Evolutionary conservation across 2,888 invertebrate species (phyloP).

Genomic region (Electrophaes corylata): DNA sequence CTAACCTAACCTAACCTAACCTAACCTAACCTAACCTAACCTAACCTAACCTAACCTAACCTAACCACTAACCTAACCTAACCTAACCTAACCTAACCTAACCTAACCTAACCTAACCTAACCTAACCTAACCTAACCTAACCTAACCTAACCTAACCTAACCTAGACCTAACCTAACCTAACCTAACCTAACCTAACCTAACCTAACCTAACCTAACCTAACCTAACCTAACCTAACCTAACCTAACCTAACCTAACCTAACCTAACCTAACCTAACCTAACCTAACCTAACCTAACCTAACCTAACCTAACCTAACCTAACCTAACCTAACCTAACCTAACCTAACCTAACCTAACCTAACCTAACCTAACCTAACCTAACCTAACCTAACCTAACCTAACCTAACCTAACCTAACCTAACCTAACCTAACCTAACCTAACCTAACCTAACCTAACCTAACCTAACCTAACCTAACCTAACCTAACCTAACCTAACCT

Average conservation of each 20-base stretch:
- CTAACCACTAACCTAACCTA: too few relatives aligned
- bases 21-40: too few relatives aligned
- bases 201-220: slow-evolving; percentile 15
- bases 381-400: slow-evolving; percentile 15
- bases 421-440: slow-evolving; percentile 7
- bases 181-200: slow-evolving; percentile 12
- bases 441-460: slow-evolving; percentile 16
- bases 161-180: slow-evolving; percentile 8
- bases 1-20: too few relatives aligned
- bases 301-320: neutral
- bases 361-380: slow-evolving; percentile 15
- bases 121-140: too few relatives aligned
- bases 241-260: slow-evolving; percentile 15
- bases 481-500: slow-evolving; percentile 14
- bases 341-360: slow-evolving; percentile 10
- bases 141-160: too few relatives aligned
- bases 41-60: too few relatives aligned
- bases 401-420: slow-evolving; percentile 15
- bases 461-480: slow-evolving; percentile 18
- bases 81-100: too few relatives aligned
- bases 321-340: neutral
- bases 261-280: slow-evolving; percentile 15
- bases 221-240: slow-evolving; percentile 15
- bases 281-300: slow-evolving; percentile 15
- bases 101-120: too few relatives aligned